Percentiles rank a stretch among this genome's conserved stretches.
Conservation (phyloP, 2,797 vertebrate genomes). For the Melanotaenia pygmaea region DNA sequence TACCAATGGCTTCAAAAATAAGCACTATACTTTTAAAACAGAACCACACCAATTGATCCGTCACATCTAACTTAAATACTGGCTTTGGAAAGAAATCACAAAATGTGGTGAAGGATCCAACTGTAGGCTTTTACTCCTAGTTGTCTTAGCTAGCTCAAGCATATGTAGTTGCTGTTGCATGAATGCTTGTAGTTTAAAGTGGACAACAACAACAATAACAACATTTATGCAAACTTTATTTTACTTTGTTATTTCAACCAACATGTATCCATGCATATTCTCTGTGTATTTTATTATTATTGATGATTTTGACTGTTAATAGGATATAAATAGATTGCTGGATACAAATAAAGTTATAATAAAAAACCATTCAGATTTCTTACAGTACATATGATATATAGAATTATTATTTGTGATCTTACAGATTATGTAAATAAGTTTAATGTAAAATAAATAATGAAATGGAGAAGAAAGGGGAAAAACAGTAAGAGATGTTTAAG, state of each 20-base stretch:
- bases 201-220: not conserved
- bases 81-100: not conserved
- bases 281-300: too few species aligned
- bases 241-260: not conserved
- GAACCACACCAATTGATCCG: too few species aligned
- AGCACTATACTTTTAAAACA: too few species aligned
- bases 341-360: too few species aligned
- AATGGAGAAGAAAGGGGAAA: not conserved
- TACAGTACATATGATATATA: too few species aligned
- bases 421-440: slow-evolving; percentile 1
- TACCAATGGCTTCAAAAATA: not conserved
- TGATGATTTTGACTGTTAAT: too few species aligned
- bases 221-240: not conserved
- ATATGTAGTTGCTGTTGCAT: not conserved
- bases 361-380: too few species aligned
- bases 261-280: too few species aligned
- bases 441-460: not conserved
- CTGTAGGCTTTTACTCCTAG: not conserved
- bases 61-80: too few species aligned
- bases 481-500: too few species aligned
- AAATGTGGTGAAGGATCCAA: not conserved
- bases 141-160: not conserved
- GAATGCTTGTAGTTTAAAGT: not conserved
- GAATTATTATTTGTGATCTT: not conserved
- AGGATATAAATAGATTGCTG: too few species aligned